Evolutionary conservation across 1,140 invertebrate genomes (phyloP), one percentile per base, ranked within the genome.

Genomic region (Ooceraea biroi): DNA sequence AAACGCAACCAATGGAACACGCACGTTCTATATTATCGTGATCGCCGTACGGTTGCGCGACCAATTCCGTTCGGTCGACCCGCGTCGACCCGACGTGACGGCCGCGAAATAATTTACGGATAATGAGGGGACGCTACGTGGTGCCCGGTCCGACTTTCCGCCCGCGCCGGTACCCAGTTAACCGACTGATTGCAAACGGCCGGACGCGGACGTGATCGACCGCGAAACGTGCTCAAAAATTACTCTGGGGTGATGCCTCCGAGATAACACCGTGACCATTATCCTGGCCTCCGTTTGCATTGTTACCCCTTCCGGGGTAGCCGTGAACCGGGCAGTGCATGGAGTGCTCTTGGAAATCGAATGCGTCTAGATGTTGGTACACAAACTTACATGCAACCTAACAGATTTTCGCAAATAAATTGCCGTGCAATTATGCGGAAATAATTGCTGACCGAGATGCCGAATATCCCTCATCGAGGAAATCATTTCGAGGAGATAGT

Each of bases 81-180:
- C 73, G 41, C 63, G 17, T 66, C 82, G 48, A 41, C 19, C 66
- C 85, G 69, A 88, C 87, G 74, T 87, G 87, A 85, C 87, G 85
- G 76, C 71, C 48, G 61, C 69, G 85, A 88, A 88, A 88, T 88
- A 88, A 88, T 88, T 88, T 88, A 88, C 86, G 87, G 87, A 88
- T 88, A 88, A 88, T 88, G 87, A 88, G 83, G 36, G 36, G 71
- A 88, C 52, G 76, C 25, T 88, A 85, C 86, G 83, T 88, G 87
- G 65, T 78, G 61, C 69, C 68, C 69, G 74, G 68, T 60, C 87
- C 65, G 69, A 82, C 57, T 84, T 65, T 57, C 63, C 58, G 46
- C 10, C 76, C 58, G 52, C 50, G 61, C 36, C 58, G 82, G 63
- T 71, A 87, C 63, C 60, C 74, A 72, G 71, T 85, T 84, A 73